These are phyloP conservation scores for Xiphophorus maculatus DNA, from an alignment of 2,113 vertebrate genomes.

Conservation along the genomic window DNA sequence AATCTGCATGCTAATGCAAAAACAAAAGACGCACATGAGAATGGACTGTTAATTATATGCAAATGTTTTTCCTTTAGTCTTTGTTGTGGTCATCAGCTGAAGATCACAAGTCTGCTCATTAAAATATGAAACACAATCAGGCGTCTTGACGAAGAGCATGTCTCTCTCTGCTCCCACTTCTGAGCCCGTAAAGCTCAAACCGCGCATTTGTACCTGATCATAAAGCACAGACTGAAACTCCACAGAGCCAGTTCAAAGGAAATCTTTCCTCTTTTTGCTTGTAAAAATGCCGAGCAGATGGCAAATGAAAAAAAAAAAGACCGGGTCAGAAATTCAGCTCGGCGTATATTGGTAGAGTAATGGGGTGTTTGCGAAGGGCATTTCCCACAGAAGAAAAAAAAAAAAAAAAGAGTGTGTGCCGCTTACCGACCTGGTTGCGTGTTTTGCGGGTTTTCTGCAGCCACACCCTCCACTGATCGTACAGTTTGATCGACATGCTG, in stretches of 20 bases:
- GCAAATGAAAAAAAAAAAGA: constrained; percentile 10
- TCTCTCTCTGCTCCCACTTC: constrained; percentile 47
- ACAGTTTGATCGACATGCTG: constrained; percentile 95
- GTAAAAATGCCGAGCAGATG: constrained; percentile 53
- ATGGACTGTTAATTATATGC: constrained; percentile 64
- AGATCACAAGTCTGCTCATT: constrained; percentile 64
- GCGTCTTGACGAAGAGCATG: constrained; percentile 45
- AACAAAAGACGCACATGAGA: constrained; percentile 68
- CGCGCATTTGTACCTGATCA: constrained; percentile 69
- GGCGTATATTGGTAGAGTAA: constrained; percentile 20
- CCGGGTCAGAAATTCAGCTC: constrained; percentile 53
- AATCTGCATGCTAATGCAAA: constrained; percentile 40
- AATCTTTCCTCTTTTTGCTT: constrained; percentile 34
- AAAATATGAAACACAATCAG: constrained; percentile 67
- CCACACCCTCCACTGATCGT: constrained; percentile 96
- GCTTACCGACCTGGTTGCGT: constrained; percentile 95
- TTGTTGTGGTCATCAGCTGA: constrained; percentile 73
- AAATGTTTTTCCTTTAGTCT: constrained; percentile 50
- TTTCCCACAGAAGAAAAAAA: neutral
- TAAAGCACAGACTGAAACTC: constrained; percentile 49
- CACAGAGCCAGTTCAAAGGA: constrained; percentile 48
- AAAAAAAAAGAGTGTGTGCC: constrained; percentile 47
- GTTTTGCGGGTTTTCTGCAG: constrained; percentile 94
- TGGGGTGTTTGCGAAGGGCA: constrained; percentile 12
- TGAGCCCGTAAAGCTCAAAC: constrained; percentile 65